phyloP scores from a whole-genome alignment of 2,888 invertebrate genomes.

The Pachydiplax longipennis region DNA sequence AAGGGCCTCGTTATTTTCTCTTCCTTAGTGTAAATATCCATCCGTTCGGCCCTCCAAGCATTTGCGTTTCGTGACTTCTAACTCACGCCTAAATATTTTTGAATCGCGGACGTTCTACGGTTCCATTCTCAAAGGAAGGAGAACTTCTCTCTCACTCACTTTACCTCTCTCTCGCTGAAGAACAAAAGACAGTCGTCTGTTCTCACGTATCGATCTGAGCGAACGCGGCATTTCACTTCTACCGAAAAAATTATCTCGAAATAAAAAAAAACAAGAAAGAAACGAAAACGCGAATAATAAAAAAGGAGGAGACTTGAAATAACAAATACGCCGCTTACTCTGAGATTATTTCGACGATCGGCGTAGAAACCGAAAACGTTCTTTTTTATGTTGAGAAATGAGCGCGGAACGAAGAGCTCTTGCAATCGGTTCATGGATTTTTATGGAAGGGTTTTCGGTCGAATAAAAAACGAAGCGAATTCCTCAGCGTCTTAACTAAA shows the following conservation, averaged over 20 bases:
- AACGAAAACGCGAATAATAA: background rate
- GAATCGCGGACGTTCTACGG: background rate
- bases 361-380: conserved; percentile 6
- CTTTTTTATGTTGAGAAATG: background rate
- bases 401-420: background rate
- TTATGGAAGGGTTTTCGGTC: background rate
- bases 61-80: background rate
- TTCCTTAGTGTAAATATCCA: background rate
- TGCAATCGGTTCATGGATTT: background rate
- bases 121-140: background rate
- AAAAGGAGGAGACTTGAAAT: background rate
- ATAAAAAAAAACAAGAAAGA: background rate
- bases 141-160: background rate
- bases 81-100: background rate
- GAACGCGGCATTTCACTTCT: background rate
- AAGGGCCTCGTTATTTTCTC: too few species aligned
- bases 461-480: background rate
- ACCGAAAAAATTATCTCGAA: background rate
- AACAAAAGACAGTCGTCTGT: background rate
- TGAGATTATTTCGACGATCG: conserved; percentile 22
- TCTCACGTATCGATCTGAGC: conserved; percentile 22
- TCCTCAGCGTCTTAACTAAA: background rate
- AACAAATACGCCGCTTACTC: conserved; percentile 17
- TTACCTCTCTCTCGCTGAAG: background rate
- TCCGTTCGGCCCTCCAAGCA: background rate